Evolutionary conservation across 2,888 invertebrate species (phyloP), one percentile per base, ranked within the genome.

Genomic region (Trisateles emortualis): DNA sequence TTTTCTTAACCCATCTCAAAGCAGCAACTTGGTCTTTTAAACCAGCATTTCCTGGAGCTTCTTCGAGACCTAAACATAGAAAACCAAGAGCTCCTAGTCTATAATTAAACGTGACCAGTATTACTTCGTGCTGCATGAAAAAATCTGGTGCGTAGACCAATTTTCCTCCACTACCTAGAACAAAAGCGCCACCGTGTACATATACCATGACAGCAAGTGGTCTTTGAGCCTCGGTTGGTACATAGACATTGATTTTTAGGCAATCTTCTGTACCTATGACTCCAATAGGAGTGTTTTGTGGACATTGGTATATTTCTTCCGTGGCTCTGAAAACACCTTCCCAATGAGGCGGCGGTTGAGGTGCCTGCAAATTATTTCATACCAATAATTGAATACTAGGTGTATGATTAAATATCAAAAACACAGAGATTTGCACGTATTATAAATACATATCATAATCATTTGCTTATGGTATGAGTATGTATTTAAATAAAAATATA

Each of bases 141-240:
- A 85, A 87, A 13, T 86, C 83, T 24, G 89, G 85, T 1, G 77
- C 84, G 17, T 81, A 74, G 0, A 87, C 0, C 2, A 84, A 44
- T 67, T 87, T 87, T 9, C 87, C 86, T 2, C 88, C 89, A 55
- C 76, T 84, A n/a, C 89, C 88, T 0, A 84, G 0, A 0, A 83
- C 39, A 49, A 87, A 90, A 11, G 84, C 88, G 32, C 90, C 90
- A 24, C 89, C 89, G 29, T 90, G 88, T n/a, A 90, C 83, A 52
- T 75, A 89, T 0, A 84, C 84, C 87, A 90, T 88, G 1, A 90
- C 88, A 14, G 89, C 81, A 1, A 87, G 54, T 8, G 79, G 82
- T 56, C 43, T 62, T 43, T 60, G 59, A 1, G 62, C 53, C 8
- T 29, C 54, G 1, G 64, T 68, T 42, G 90, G 90, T 14, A 83